phyloP scores from a whole-genome alignment of 2,888 invertebrate genomes.

The Hemaris fuciformis region DNA sequence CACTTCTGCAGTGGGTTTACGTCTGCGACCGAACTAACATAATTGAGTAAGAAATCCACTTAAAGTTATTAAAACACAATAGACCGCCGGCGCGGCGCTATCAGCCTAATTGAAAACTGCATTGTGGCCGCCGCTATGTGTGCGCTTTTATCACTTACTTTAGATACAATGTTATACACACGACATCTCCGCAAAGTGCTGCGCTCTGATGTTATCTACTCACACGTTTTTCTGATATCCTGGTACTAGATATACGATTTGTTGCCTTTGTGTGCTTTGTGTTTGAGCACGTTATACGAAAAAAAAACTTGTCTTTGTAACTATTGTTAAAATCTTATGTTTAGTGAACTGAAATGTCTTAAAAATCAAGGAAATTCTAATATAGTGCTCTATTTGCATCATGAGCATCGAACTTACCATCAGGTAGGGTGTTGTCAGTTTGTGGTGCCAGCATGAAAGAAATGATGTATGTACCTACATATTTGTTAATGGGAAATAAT shows the following conservation, averaged over 20 bases:
- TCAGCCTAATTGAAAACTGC: constrained; percentile 70
- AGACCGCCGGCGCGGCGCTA: constrained; percentile 47
- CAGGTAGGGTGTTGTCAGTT: too few relatives aligned
- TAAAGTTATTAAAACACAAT: constrained; percentile 71
- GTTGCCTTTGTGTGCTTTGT: background rate
- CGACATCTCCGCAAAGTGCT: background rate
- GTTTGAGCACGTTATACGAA: background rate
- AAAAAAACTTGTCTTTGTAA: too few relatives aligned
- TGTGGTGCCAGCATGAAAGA: too few relatives aligned
- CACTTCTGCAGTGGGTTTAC: constrained; percentile 10
- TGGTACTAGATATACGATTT: background rate
- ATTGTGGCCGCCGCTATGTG: constrained; percentile 40
- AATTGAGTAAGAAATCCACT: constrained; percentile 62
- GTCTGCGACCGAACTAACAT: constrained; percentile 34
- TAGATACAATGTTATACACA: constrained; percentile 18
- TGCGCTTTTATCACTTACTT: constrained; percentile 26
- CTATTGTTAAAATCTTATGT: too few relatives aligned
- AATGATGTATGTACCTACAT: too few relatives aligned
- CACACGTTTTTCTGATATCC: background rate
- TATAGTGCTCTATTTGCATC: too few relatives aligned
- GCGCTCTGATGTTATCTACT: constrained; percentile 3
- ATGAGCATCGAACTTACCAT: too few relatives aligned
- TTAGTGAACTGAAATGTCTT: too few relatives aligned
- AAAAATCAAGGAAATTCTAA: too few relatives aligned
- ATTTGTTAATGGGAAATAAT: too few relatives aligned